Evolutionary conservation across 1,140 invertebrate species (phyloP).

Genomic region (Trichoplusia ni): DNA sequence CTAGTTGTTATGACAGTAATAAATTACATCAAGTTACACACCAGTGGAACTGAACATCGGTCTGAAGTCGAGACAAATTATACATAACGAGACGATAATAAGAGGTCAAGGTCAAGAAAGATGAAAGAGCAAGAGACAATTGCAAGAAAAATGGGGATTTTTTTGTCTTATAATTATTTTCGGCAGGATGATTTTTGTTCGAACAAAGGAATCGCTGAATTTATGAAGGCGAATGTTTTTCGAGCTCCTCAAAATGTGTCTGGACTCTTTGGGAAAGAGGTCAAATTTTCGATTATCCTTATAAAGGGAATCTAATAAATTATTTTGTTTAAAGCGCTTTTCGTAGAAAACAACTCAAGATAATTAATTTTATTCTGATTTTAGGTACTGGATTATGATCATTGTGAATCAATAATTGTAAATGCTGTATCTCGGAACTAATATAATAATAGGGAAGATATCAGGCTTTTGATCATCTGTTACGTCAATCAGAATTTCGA

Average conservation of each 20-base stretch:
- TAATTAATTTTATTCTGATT: too few relatives aligned
- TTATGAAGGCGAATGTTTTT: neutral
- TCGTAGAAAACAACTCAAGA: too few relatives aligned
- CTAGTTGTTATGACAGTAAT: neutral
- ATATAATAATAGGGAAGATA: too few relatives aligned
- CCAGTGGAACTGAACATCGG: constrained; percentile 9
- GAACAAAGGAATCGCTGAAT: constrained; percentile 16
- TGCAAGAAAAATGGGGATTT: constrained; percentile 24
- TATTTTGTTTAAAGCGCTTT: too few relatives aligned
- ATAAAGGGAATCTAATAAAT: too few relatives aligned
- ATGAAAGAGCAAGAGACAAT: constrained; percentile 21
- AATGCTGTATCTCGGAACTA: too few relatives aligned
- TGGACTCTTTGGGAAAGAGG: neutral
- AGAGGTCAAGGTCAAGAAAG: neutral
- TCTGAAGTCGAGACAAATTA: constrained; percentile 19
- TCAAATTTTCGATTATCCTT: neutral
- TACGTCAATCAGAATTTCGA: too few relatives aligned
- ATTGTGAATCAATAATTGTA: too few relatives aligned
- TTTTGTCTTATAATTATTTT: constrained; percentile 25
- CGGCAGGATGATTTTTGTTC: constrained; percentile 9
- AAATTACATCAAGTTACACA: constrained; percentile 22
- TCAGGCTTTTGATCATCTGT: too few relatives aligned
- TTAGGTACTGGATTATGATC: too few relatives aligned
- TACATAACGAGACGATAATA: constrained; percentile 14
- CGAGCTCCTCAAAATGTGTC: neutral